Conservation (phyloP, 2,888 invertebrate genomes). For the Drosophila niveifrons region DNA sequence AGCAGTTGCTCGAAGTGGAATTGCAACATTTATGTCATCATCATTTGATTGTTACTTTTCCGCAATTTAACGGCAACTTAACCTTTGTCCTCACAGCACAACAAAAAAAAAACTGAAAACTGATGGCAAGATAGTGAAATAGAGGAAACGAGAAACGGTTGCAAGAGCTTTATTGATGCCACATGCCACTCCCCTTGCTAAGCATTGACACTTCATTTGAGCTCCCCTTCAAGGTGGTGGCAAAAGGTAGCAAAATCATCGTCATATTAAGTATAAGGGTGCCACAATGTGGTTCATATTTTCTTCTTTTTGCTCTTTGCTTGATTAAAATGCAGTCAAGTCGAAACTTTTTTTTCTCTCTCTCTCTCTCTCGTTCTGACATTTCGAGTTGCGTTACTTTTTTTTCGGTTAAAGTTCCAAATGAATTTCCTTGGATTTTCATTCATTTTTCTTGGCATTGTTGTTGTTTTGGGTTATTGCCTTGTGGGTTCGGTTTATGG, state of each 20-base stretch:
- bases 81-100: slow-evolving; percentile 6
- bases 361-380: background rate
- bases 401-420: slow-evolving; percentile 30
- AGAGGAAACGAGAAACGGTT: background rate
- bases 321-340: slow-evolving; percentile 82
- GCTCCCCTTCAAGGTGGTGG: slow-evolving; percentile 7
- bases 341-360: slow-evolving; percentile 62
- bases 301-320: slow-evolving; percentile 48
- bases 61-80: slow-evolving; percentile 64
- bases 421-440: slow-evolving; percentile 59
- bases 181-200: slow-evolving; percentile 14
- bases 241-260: slow-evolving; percentile 30
- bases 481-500: slow-evolving; percentile 34
- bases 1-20: background rate
- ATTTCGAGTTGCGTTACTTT: slow-evolving; percentile 5
- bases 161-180: slow-evolving; percentile 34
- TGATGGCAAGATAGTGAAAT: background rate
- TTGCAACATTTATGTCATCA: slow-evolving; percentile 21
- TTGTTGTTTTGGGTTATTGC: slow-evolving; percentile 10
- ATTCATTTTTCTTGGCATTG: background rate
- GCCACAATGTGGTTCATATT: slow-evolving; percentile 39
- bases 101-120: background rate
- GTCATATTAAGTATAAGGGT: slow-evolving; percentile 39
- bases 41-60: slow-evolving; percentile 42
- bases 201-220: slow-evolving; percentile 44